phyloP scores from a whole-genome alignment of 2,888 invertebrate species.

The Tanypteryx hageni region DNA sequence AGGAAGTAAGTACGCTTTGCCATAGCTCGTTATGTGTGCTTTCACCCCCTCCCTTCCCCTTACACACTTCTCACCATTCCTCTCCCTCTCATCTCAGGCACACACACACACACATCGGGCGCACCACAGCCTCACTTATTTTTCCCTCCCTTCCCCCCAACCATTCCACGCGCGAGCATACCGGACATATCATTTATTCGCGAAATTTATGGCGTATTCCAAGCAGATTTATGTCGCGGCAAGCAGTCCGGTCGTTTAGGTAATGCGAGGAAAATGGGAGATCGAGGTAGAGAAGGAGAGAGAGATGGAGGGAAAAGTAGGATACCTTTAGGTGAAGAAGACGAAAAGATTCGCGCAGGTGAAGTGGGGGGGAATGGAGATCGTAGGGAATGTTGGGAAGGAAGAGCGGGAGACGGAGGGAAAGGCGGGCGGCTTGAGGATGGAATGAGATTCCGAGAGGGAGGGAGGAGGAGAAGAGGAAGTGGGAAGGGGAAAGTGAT shows the following conservation, averaged over 20 bases:
- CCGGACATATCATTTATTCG: constrained; percentile 25
- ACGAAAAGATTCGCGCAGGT: not conserved
- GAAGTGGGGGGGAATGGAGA: not conserved
- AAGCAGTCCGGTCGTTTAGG: constrained; percentile 28
- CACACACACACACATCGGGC: not conserved
- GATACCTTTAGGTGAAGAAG: not conserved
- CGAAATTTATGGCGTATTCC: constrained; percentile 32
- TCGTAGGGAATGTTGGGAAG: not conserved
- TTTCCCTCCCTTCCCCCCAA: not conserved
- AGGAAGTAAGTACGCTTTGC: not conserved
- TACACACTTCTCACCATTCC: not conserved
- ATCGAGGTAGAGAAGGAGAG: not conserved
- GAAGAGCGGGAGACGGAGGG: not conserved
- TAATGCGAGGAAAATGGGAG: constrained; percentile 30
- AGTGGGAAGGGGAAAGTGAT: not conserved
- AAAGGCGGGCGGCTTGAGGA: not conserved
- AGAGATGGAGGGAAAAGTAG: not conserved
- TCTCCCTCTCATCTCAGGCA: not conserved
- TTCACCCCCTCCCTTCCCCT: not conserved
- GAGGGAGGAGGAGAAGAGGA: not conserved
- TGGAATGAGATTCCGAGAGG: not conserved
- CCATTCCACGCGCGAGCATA: constrained; percentile 15
- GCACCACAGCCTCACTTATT: not conserved
- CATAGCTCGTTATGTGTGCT: not conserved
- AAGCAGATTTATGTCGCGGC: constrained; percentile 28